Conservation (phyloP, 2,797 vertebrate species). For the Acestrorhynchus altus region DNA sequence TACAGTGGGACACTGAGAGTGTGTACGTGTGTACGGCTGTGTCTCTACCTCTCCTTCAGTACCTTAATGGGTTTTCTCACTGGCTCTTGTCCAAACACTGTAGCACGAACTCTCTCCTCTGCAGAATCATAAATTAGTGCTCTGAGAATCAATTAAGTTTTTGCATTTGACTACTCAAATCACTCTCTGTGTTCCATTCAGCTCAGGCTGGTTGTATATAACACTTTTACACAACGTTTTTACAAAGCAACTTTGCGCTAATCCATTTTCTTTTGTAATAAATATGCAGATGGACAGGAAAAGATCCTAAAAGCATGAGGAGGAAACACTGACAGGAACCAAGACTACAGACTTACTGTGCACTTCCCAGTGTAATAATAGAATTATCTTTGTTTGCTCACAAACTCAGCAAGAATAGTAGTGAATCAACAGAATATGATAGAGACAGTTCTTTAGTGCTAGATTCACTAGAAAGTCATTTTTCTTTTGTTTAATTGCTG, state of each 20-base stretch:
- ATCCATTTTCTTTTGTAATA: too few relatives aligned
- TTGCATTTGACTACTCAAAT: not conserved
- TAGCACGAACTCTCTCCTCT: slow-evolving; percentile 17
- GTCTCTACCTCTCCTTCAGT: slow-evolving; percentile 12
- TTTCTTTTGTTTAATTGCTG: too few relatives aligned
- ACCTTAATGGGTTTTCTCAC: slow-evolving; percentile 16
- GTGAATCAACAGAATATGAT: not conserved
- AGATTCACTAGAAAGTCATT: too few relatives aligned
- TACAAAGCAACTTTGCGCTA: not conserved
- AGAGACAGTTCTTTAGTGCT: too few relatives aligned
- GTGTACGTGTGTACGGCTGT: slow-evolving; percentile 1
- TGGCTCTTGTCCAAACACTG: slow-evolving; percentile 9
- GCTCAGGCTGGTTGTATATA: not conserved
- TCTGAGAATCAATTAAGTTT: slow-evolving; percentile 26
- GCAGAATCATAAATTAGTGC: slow-evolving; percentile 15
- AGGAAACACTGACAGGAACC: not conserved
- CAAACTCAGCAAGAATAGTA: not conserved
- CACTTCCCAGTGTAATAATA: too few relatives aligned
- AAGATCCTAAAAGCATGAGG: not conserved
- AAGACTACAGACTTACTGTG: not conserved
- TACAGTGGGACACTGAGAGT: not conserved
- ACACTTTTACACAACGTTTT: not conserved
- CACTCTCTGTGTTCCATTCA: not conserved
- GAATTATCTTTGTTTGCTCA: not conserved
- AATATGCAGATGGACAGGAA: too few relatives aligned